A percentile compares a stretch with the other conserved stretches of the same genome.
phyloP scores from a whole-genome alignment of 2,797 vertebrate species.

The Kryptopterus vitreolus region DNA sequence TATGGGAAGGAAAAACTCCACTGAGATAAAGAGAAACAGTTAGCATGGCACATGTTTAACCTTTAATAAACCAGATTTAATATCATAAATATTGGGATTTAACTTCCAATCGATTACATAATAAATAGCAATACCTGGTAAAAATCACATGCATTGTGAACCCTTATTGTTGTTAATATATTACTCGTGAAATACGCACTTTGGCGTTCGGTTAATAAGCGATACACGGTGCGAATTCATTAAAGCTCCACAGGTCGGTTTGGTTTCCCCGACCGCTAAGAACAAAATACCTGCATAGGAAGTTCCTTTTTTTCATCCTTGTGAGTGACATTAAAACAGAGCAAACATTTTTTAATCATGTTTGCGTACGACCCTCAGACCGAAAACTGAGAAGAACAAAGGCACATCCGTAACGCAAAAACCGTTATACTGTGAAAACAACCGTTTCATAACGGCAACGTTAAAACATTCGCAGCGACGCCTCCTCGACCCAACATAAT shows the following conservation, averaged over 20 bases:
- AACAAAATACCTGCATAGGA: slow-evolving; percentile 9
- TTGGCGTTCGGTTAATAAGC: neutral
- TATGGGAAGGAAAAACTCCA: neutral
- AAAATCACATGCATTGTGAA: neutral
- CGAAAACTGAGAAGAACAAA: slow-evolving; percentile 33
- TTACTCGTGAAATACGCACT: neutral
- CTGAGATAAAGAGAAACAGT: neutral
- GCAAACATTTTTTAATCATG: neutral
- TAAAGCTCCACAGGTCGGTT: neutral
- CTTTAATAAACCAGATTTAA: neutral
- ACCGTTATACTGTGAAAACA: slow-evolving; percentile 37
- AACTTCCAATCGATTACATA: neutral
- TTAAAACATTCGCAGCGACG: neutral
- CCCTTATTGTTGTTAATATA: neutral
- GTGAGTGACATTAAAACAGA: neutral
- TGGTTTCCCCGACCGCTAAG: too few species aligned
- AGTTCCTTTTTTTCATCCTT: neutral
- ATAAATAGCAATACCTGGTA: neutral
- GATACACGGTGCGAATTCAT: neutral
- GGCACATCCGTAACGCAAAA: slow-evolving; percentile 47
- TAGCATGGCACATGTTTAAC: neutral
- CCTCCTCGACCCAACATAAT: neutral
- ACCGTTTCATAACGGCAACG: slow-evolving; percentile 5
- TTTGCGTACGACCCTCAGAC: neutral
- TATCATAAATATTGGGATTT: neutral